These are phyloP conservation scores for Lophochroa leadbeateri DNA, from an alignment of 2,113 vertebrate species.

Conservation along the genomic window DNA sequence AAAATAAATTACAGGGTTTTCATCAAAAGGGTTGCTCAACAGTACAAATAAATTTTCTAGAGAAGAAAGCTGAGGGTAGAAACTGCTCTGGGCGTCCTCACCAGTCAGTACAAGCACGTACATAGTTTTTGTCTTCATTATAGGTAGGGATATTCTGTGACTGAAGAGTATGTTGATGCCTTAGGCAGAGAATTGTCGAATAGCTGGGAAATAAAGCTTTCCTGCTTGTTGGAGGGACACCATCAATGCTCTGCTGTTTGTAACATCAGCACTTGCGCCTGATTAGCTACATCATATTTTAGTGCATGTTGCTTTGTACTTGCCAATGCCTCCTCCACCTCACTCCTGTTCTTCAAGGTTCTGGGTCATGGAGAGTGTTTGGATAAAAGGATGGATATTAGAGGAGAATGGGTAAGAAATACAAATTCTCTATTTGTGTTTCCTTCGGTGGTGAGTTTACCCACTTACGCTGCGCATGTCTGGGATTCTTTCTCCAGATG, in stretches of 20 bases:
- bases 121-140: conserved; percentile 6
- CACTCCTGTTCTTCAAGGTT: background rate
- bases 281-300: background rate
- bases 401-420: background rate
- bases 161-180: conserved; percentile 38
- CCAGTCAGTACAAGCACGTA: background rate
- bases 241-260: background rate
- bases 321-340: background rate
- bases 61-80: background rate
- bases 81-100: background rate
- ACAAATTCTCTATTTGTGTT: background rate
- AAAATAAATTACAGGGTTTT: background rate
- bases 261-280: background rate
- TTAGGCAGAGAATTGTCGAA: conserved; percentile 21
- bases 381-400: background rate
- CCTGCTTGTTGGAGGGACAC: background rate
- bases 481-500: background rate
- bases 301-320: background rate
- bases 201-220: conserved; percentile 27
- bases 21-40: background rate
- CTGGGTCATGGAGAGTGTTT: background rate
- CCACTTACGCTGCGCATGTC: background rate
- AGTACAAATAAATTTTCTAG: background rate
- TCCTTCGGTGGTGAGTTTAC: background rate
- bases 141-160: conserved; percentile 2